A percentile compares a stretch with the other conserved stretches of the same genome.
Conservation (phyloP, 2,888 invertebrate species). For the Fissipunctia ypsillon region DNA sequence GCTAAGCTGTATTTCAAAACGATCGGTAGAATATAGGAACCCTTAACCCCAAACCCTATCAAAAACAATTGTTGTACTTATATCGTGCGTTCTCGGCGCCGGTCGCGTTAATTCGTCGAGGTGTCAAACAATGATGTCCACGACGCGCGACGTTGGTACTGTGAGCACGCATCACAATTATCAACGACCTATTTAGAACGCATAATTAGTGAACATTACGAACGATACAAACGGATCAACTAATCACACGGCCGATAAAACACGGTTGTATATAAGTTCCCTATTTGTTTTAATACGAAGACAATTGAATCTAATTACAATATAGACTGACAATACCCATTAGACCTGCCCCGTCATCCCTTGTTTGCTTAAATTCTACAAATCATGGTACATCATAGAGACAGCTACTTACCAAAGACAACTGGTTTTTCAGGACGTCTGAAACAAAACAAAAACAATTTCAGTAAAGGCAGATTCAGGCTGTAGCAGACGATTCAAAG, state of each 20-base stretch:
- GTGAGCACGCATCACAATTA: conserved; percentile 72
- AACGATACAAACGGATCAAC: conserved; percentile 68
- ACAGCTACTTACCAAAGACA: conserved; percentile 31
- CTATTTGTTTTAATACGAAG: conserved; percentile 34
- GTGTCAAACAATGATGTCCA: conserved; percentile 60
- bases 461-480: conserved; percentile 42
- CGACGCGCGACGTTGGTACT: conserved; percentile 25
- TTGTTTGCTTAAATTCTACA: conserved; percentile 13
- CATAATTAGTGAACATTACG: conserved; percentile 75
- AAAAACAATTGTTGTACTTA: conserved; percentile 20
- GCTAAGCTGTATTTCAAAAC: not conserved
- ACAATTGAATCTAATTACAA: conserved; percentile 44
- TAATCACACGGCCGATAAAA: conserved; percentile 54
- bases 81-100: conserved; percentile 48
- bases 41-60: conserved; percentile 2
- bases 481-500: conserved; percentile 33
- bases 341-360: conserved; percentile 5
- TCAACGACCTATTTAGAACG: conserved; percentile 78
- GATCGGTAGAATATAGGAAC: not conserved
- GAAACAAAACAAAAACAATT: conserved; percentile 58
- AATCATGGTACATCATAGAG: not conserved
- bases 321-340: not conserved
- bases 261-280: conserved; percentile 27
- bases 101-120: conserved; percentile 59
- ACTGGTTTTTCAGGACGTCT: conserved; percentile 36